Evolutionary conservation across 2,113 vertebrate genomes (phyloP), one percentile per base, ranked within the genome.

Genomic region (Scytalopus superciliaris): DNA sequence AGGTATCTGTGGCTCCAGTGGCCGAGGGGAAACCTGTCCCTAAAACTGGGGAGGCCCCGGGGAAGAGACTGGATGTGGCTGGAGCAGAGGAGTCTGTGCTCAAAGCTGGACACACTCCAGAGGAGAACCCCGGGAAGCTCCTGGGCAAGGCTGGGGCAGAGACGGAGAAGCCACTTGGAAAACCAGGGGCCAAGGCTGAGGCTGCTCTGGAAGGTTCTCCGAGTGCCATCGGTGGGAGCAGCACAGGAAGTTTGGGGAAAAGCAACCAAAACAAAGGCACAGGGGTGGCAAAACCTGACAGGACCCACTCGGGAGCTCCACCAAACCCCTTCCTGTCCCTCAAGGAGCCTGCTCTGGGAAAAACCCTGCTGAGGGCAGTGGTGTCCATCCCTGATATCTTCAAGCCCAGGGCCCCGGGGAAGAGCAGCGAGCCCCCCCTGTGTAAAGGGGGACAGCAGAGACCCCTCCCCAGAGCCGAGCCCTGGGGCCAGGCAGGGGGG

Each of bases 371-470:
- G 35, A 98, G 95, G 89, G 80, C 95, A 1, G 30, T 93, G 57
- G 56, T 94, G 80, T 93, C 95, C 3, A 87, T 97, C 47, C 83
- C 90, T 1, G 98, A 95, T 50, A 81, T 95, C 24, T 45, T 96
- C 3, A 97, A 97, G 63, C 33, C 88, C 31, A 97, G 94, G 93
- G 28, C 44, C 87, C 40, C 93, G 0, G 8, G 68, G 13, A 77
- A 30, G 87, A 97, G 86, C 45, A 75, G 10, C 0, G 87, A 97
- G 3, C 24, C 89, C 55, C 31, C 30, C 45, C 33, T 4, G 22
- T 52, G n/a, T 3, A 96, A 89, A 95, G 82, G 53, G 18, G 97
- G 91, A 82, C 95, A 94, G 79, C 97, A 97, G 62, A 98, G 96
- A 78, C 35, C 75, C 18, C 67, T 76, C 15, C 47, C 21, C 3